Evolutionary conservation across 2,113 vertebrate species (phyloP).

Genomic region (Varanus salvator): DNA sequence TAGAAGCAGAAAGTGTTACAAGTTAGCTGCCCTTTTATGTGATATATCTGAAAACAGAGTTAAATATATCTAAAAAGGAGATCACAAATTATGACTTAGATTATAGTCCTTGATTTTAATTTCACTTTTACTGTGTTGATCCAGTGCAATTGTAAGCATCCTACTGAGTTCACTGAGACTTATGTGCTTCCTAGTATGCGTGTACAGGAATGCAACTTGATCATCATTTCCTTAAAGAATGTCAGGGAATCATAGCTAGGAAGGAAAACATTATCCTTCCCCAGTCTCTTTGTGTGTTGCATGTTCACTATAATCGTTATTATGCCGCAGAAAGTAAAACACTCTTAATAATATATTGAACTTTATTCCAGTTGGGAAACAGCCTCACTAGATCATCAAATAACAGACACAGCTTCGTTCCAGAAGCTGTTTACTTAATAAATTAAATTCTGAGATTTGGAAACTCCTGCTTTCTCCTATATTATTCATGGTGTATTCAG

Average conservation of each 20-base stretch:
- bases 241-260: background rate
- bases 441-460: slow-evolving; percentile 28
- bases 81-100: background rate
- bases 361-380: slow-evolving; percentile 20
- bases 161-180: background rate
- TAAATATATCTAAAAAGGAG: background rate
- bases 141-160: background rate
- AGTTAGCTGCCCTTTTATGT: background rate
- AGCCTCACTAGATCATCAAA: background rate
- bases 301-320: background rate
- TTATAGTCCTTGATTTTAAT: slow-evolving; percentile 1
- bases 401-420: background rate
- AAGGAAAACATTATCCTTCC: background rate
- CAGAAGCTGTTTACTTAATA: slow-evolving; percentile 41
- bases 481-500: slow-evolving; percentile 35
- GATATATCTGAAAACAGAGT: too few relatives aligned
- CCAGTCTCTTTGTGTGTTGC: accelerated
- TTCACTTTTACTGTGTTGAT: background rate
- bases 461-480: slow-evolving; percentile 31
- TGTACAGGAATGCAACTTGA: background rate
- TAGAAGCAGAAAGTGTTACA: background rate
- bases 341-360: slow-evolving; percentile 21
- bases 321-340: background rate
- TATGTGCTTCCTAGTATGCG: background rate
- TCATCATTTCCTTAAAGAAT: background rate